These are phyloP conservation scores for Malurus elegans DNA, from an alignment of 2,113 vertebrate genomes.

Conservation along the genomic window DNA sequence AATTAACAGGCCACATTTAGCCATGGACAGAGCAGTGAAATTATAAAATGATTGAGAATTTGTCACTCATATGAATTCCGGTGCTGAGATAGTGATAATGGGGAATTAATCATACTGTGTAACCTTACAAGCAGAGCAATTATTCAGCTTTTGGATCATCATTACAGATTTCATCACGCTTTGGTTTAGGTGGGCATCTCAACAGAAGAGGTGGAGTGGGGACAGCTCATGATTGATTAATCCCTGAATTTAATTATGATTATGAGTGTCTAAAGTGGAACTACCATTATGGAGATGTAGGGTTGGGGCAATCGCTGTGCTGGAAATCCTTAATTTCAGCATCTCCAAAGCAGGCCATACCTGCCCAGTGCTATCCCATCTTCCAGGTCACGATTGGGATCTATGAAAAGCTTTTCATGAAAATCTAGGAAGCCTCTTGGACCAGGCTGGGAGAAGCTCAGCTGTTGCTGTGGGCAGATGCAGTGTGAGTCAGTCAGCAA, in stretches of 20 bases:
- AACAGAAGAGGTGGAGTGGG: neutral
- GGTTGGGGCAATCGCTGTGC: neutral
- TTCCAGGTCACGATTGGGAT: neutral
- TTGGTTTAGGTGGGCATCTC: neutral
- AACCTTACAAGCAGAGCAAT: neutral
- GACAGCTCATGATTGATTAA: neutral
- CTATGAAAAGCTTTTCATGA: neutral
- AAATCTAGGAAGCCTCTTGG: neutral
- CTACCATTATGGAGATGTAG: neutral
- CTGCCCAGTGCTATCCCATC: neutral
- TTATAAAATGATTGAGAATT: neutral
- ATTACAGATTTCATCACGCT: neutral
- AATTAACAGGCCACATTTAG: neutral
- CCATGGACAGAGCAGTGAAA: neutral
- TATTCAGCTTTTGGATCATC: neutral
- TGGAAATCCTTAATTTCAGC: neutral
- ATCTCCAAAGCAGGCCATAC: neutral
- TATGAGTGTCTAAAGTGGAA: neutral
- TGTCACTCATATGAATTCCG: neutral
- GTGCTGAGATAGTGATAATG: neutral
- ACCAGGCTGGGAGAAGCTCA: neutral
- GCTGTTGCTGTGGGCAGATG: neutral
- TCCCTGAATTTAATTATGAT: neutral
- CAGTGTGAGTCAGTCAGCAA: neutral
- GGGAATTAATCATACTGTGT: neutral